Evolutionary conservation across 2,888 invertebrate genomes (phyloP), one percentile per base, ranked within the genome.

Genomic region (Muschampia plurimacula): DNA sequence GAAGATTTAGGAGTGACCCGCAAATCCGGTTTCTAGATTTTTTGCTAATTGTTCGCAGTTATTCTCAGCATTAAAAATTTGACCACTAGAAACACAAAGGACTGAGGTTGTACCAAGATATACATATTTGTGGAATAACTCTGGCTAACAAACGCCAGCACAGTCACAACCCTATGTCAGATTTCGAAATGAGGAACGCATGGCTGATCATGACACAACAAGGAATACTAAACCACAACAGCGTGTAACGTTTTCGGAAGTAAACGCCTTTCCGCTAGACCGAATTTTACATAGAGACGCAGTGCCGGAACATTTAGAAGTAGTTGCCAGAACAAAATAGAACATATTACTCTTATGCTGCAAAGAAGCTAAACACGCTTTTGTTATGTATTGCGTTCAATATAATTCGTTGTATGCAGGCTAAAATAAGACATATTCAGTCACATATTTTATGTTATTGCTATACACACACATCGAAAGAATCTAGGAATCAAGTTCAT

Each of bases 181-280:
- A 44, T 70, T 63, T 44, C 41, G 32, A 44, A 55, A 63, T 28
- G 55, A 55, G 41, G 41, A 32, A 64, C 55, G 69, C 57, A 57
- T 52, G 32, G 44, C 69, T 64, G 69, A 6, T 5, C 41, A 32
- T 64, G 69, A 64, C 69, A 70, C 65, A 57, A 65, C 46, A 57
- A 65, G 57, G 32, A 52, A 22, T 65, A 65, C 46, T 44, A 59
- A 44, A 70, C 59, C 69, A 59, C 65, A 70, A 57, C 55, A 36
- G 65, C 55, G 64, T 44, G 41, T 67, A 67, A 44, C 59, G 28
- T 59, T 70, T 8, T 32, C 44, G 67, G 65, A 70, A 59, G 44
- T 46, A 59, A 39, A 69, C 41, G 59, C 57, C 44, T 60, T 67
- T 32, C 7, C 60, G 15, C 62, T 39, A 63, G 22, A 67, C 28